A percentile compares a stretch with the other conserved stretches of the same genome.
Evolutionary conservation across 1,140 invertebrate species (phyloP).

Genomic region (Nasonia longicornis): DNA sequence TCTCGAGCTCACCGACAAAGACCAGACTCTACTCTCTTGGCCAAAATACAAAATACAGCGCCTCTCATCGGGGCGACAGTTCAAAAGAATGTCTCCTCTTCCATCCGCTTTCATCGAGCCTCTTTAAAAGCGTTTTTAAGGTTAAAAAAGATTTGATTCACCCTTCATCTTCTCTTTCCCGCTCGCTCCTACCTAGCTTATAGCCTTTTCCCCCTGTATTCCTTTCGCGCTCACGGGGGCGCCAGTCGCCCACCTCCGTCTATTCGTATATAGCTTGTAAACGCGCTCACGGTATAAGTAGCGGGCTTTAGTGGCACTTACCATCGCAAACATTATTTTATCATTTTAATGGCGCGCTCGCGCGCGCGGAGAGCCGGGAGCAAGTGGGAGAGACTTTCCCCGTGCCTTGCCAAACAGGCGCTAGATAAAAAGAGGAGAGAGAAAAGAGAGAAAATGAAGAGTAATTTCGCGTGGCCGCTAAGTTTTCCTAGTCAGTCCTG

Average conservation of each 20-base stretch:
- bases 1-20: neutral
- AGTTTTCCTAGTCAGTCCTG: neutral
- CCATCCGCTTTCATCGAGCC: constrained; percentile 16
- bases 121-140: constrained; percentile 39
- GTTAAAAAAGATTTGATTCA: constrained; percentile 36
- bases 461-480: constrained; percentile 6
- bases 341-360: constrained; percentile 63
- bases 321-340: constrained; percentile 68
- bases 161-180: neutral
- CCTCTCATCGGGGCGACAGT: neutral
- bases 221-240: neutral
- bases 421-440: constrained; percentile 15
- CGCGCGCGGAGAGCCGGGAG: neutral
- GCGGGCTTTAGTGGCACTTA: constrained; percentile 63
- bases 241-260: neutral
- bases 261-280: constrained; percentile 1
- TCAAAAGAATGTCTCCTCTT: neutral
- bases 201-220: neutral
- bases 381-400: constrained; percentile 18
- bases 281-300: constrained; percentile 50
- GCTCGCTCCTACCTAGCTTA: neutral
- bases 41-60: neutral
- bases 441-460: neutral
- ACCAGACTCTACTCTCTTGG: neutral
- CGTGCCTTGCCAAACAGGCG: neutral